Evolutionary conservation across 2,888 invertebrate genomes (phyloP).

Genomic region (Dolichopus griseipennis): DNA sequence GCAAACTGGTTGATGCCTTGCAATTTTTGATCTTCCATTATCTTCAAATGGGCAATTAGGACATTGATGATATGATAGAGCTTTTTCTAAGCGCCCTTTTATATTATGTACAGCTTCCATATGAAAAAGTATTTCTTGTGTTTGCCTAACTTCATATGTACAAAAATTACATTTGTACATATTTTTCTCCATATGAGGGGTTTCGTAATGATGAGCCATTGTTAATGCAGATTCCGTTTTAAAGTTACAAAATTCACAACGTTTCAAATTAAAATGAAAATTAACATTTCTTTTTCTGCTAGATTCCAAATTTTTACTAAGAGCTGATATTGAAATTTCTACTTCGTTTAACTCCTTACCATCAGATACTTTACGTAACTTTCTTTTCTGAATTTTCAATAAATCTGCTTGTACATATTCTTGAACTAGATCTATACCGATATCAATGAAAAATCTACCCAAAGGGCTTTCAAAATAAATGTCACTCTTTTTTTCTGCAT

Average conservation of each 20-base stretch:
- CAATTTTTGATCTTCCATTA: constrained; percentile 83
- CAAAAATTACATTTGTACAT: constrained; percentile 82
- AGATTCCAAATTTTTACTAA: constrained; percentile 75
- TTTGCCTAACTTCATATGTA: constrained; percentile 68
- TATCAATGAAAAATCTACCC: constrained; percentile 84
- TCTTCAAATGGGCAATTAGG: constrained; percentile 91
- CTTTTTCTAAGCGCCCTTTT: constrained; percentile 72
- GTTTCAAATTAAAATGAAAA: constrained; percentile 64
- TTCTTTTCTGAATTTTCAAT: constrained; percentile 75
- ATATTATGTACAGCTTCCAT: constrained; percentile 86
- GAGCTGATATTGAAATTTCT: constrained; percentile 68
- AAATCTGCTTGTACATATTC: constrained; percentile 91
- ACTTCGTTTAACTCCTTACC: constrained; percentile 51
- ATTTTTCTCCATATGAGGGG: constrained; percentile 83
- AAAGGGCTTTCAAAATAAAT: constrained; percentile 79
- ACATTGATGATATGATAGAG: constrained; percentile 83
- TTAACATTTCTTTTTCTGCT: constrained; percentile 79
- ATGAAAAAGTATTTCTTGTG: constrained; percentile 81
- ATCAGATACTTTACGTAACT: constrained; percentile 56
- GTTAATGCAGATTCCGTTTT: constrained; percentile 77
- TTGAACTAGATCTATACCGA: constrained; percentile 83
- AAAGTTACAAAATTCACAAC: constrained; percentile 83
- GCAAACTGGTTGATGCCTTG: constrained; percentile 79
- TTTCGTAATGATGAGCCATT: constrained; percentile 80
- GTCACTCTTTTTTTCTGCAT: constrained; percentile 42